A percentile compares a stretch with the other conserved stretches of the same genome.
Conservation (phyloP, 2,888 invertebrate genomes). For the Leptinotarsa tumamoca region DNA sequence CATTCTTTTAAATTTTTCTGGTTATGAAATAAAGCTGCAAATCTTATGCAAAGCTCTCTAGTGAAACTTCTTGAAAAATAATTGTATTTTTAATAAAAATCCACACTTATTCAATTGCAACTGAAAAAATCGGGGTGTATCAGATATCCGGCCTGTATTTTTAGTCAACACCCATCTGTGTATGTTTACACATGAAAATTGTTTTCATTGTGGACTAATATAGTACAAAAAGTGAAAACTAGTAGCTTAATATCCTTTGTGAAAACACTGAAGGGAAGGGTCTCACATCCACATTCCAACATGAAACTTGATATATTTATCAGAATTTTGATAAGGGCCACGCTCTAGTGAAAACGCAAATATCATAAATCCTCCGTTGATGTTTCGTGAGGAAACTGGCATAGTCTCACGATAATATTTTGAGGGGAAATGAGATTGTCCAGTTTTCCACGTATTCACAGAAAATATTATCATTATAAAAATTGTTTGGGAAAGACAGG, state of each 20-base stretch:
- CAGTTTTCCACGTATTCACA: background rate
- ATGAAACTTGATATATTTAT: slow-evolving; percentile 43
- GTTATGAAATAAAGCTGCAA: too few species aligned
- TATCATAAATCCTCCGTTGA: slow-evolving; percentile 42
- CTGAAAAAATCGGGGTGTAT: too few species aligned
- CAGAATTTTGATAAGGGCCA: slow-evolving; percentile 49
- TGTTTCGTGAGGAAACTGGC: slow-evolving; percentile 13
- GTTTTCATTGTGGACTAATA: background rate
- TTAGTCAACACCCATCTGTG: background rate
- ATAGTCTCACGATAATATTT: slow-evolving; percentile 5
- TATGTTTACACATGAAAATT: background rate
- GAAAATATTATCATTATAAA: background rate
- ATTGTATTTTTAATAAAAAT: too few species aligned
- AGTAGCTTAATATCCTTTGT: background rate
- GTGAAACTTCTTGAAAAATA: too few species aligned
- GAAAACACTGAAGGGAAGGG: slow-evolving; percentile 16
- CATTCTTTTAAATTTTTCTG: too few species aligned
- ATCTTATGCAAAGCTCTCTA: too few species aligned
- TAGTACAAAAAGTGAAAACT: background rate
- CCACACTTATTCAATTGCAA: too few species aligned
- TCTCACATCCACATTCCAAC: slow-evolving; percentile 13
- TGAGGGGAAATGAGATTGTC: background rate
- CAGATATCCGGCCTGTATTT: too few species aligned
- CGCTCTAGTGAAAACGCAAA: slow-evolving; percentile 45
- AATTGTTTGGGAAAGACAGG: too few species aligned